phyloP scores from a whole-genome alignment of 2,888 invertebrate genomes.

The Hipparchia semele region DNA sequence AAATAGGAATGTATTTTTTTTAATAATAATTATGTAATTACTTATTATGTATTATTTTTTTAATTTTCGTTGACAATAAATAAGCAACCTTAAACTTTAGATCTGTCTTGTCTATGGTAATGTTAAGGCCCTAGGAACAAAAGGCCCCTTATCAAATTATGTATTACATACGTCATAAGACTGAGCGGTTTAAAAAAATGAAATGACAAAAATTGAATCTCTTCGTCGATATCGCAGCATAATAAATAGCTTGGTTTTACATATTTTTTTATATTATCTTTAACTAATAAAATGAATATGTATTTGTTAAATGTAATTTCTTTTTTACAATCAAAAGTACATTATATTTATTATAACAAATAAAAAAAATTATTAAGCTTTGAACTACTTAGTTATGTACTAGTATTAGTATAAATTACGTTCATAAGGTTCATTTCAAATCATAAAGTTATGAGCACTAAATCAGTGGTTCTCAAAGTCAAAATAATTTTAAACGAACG shows the following conservation, averaged over 20 bases:
- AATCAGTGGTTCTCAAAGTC: slow-evolving; percentile 8
- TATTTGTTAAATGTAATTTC: too few species aligned
- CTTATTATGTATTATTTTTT: too few species aligned
- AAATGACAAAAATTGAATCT: slow-evolving; percentile 36
- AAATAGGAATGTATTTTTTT: too few species aligned
- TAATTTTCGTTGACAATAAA: too few species aligned
- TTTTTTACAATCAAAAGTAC: too few species aligned
- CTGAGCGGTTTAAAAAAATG: slow-evolving; percentile 69
- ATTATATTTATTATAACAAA: too few species aligned
- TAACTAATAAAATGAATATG: background rate
- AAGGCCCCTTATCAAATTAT: slow-evolving; percentile 48
- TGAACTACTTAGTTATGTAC: too few species aligned
- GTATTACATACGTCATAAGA: slow-evolving; percentile 74
- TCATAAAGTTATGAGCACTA: background rate
- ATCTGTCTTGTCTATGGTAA: slow-evolving; percentile 35
- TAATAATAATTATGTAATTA: too few species aligned
- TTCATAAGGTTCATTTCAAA: too few species aligned
- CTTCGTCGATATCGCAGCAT: slow-evolving; percentile 38
- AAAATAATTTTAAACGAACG: background rate
- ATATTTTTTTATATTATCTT: background rate
- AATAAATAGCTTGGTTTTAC: slow-evolving; percentile 16
- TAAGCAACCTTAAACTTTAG: background rate
- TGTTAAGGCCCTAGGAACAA: slow-evolving; percentile 23
- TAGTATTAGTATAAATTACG: too few species aligned
- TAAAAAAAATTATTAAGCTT: too few species aligned